Conservation (phyloP, 2,797 vertebrate species). For the Aulostomus chinensis region DNA sequence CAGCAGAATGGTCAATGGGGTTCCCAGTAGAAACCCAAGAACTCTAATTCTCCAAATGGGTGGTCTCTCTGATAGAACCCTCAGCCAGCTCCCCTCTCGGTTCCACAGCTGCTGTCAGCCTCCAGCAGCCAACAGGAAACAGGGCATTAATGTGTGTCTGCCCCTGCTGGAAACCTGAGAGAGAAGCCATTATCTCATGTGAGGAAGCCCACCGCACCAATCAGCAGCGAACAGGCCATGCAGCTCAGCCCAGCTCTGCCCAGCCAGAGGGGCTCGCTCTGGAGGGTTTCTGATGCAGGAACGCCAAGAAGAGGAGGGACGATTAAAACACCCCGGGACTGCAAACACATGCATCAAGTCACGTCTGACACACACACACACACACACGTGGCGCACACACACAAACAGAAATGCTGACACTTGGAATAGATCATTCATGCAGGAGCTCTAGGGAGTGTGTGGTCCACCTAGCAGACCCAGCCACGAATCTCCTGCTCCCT, state of each 20-base stretch:
- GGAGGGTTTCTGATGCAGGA: too few relatives aligned
- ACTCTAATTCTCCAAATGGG: not conserved
- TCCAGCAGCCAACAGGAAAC: conserved; percentile 70
- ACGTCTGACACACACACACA: too few relatives aligned
- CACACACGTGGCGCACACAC: too few relatives aligned
- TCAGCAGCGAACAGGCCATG: conserved; percentile 63
- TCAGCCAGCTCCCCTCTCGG: conserved; percentile 20
- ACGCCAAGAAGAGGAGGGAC: too few relatives aligned
- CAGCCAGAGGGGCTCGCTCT: too few relatives aligned
- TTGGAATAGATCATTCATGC: too few relatives aligned
- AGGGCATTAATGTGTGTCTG: conserved; percentile 74
- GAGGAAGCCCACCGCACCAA: conserved; percentile 62
- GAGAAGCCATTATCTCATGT: conserved; percentile 75
- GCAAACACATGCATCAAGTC: too few relatives aligned
- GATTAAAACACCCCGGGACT: too few relatives aligned
- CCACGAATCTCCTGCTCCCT: conserved; percentile 61
- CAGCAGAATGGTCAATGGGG: too few relatives aligned
- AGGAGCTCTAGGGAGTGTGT: too few relatives aligned
- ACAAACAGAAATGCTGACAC: too few relatives aligned
- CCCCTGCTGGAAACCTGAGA: conserved; percentile 78
- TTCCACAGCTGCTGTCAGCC: conserved; percentile 61
- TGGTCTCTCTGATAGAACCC: conserved; percentile 22
- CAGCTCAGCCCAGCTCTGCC: too few relatives aligned
- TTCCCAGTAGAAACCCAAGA: conserved; percentile 1
- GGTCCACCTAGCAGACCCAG: conserved; percentile 30